These are phyloP conservation scores for mouse (Mus musculus) DNA, from an alignment of 2,113 vertebrate species.

Conservation along the genomic window GRCm39 chrX:86019001-86019500, in stretches of 20 bases:
- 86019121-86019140: neutral
- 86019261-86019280: neutral
- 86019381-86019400: neutral
- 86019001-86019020: neutral
- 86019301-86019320: neutral
- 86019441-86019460: neutral
- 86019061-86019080: neutral
- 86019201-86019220: slow-evolving; percentile 26
- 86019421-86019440: neutral
- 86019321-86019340: neutral
- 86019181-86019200: neutral
- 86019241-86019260: slow-evolving; percentile 38
- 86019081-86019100: slow-evolving; percentile 2
- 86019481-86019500: slow-evolving; percentile 30
- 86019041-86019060: neutral
- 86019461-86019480: slow-evolving; percentile 31
- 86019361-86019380: slow-evolving; percentile 32
- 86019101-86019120: slow-evolving; percentile 17
- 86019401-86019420: neutral
- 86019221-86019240: neutral
- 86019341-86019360: slow-evolving; percentile 20
- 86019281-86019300: neutral
- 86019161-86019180: slow-evolving; percentile 11
- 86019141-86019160: neutral
- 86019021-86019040: neutral